Evolutionary conservation across 2,113 vertebrate species (phyloP).

Genomic region (Entomyzon cyanotis): DNA sequence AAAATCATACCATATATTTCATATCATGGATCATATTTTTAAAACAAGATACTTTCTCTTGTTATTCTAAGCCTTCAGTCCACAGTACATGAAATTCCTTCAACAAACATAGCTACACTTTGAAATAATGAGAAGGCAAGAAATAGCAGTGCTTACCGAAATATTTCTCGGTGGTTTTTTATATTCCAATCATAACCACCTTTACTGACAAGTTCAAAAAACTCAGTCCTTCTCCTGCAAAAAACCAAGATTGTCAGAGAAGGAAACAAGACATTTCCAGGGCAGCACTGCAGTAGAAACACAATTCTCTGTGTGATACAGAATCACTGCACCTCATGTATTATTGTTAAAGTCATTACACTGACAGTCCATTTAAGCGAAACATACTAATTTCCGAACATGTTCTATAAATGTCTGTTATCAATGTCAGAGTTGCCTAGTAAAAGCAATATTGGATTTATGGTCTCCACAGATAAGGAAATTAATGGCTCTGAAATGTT

Average conservation of each 20-base stretch:
- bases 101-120: neutral
- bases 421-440: constrained; percentile 46
- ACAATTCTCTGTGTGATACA: constrained; percentile 7
- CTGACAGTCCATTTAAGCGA: constrained; percentile 73
- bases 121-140: constrained; percentile 31
- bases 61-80: neutral
- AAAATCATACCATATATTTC: neutral
- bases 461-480: constrained; percentile 11
- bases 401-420: constrained; percentile 63
- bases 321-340: constrained; percentile 48
- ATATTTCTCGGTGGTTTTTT: constrained; percentile 91
- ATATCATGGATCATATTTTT: neutral
- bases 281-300: constrained; percentile 42
- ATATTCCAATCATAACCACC: constrained; percentile 94
- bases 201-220: constrained; percentile 95
- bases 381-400: constrained; percentile 68
- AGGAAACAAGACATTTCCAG: constrained; percentile 38
- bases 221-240: constrained; percentile 89
- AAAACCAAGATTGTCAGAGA: constrained; percentile 60
- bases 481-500: constrained; percentile 47
- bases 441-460: constrained; percentile 55
- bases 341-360: constrained; percentile 69
- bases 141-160: constrained; percentile 78
- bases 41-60: neutral
- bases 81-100: neutral